Evolutionary conservation across 2,888 invertebrate genomes (phyloP).

Genomic region (Baronia brevicornis): DNA sequence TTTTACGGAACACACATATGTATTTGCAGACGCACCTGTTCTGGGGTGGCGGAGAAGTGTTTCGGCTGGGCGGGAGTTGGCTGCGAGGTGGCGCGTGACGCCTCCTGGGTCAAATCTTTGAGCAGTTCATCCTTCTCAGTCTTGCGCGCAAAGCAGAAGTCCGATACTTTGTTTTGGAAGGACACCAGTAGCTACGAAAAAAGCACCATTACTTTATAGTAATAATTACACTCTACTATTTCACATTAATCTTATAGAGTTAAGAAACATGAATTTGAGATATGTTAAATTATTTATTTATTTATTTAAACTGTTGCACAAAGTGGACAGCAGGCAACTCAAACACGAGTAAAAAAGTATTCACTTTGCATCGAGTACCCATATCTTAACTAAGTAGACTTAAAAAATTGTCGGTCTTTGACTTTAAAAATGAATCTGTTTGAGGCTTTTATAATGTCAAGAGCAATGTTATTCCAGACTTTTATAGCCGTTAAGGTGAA

Average conservation of each 20-base stretch:
- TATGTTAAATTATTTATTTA: too few relatives aligned
- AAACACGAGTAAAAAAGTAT: too few relatives aligned
- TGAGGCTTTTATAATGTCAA: too few relatives aligned
- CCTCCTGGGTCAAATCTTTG: slow-evolving; percentile 92
- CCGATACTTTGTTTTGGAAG: slow-evolving; percentile 97
- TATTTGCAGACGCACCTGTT: slow-evolving; percentile 29
- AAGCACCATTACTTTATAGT: background rate
- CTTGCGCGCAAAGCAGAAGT: slow-evolving; percentile 98
- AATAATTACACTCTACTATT: background rate
- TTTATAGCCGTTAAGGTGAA: too few relatives aligned
- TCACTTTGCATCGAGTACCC: too few relatives aligned
- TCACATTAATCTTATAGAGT: background rate
- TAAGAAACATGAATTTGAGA: too few relatives aligned
- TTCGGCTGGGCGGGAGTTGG: slow-evolving; percentile 49
- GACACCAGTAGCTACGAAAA: slow-evolving; percentile 86
- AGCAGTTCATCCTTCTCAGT: slow-evolving; percentile 99
- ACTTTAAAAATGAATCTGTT: too few relatives aligned
- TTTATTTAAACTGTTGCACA: too few relatives aligned
- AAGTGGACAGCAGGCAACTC: too few relatives aligned
- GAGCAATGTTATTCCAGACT: too few relatives aligned
- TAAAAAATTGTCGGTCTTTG: too few relatives aligned
- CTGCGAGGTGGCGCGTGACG: slow-evolving; percentile 78
- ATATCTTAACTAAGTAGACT: too few relatives aligned
- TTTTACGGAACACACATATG: background rate
- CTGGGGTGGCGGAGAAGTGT: slow-evolving; percentile 24